Base-by-base conservation (phyloP, 2,888 invertebrate species). In the Drosophila buzzatii region DNA sequence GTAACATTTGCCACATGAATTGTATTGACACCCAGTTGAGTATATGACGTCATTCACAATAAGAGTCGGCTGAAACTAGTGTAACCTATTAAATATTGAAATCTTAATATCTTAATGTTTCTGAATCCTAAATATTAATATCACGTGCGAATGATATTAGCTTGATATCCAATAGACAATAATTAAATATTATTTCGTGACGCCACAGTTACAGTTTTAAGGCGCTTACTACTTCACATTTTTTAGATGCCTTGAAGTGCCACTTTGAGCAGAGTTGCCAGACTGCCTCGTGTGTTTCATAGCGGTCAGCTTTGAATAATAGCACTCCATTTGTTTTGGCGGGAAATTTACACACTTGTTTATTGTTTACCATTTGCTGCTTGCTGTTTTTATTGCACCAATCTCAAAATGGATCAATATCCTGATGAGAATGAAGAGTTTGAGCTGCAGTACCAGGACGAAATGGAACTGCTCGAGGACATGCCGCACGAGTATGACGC, bases 381-480 rank as follows among this genome's bases (percentile, higher is more conserved):
- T 35, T n/a, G 37, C 9, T 23, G 35, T n/a, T 27, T 23, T 16
- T 33, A 31, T 18, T 18, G 55, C 16, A 35, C 16, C 56, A n/a
- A 16, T 44, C 41, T 49, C n/a, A 45, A 58, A 65, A 87, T 87
- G 90, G 90, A 91, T 76, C 92, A 93, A 74, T 93, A 92, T 85
- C 93, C 93, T 2, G 93, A 93, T 64, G 92, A 93, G 65, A 95
- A 95, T 78, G 95, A 95, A 78, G 95, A 95, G 92, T 96, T 95
- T 85, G 96, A 96, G 90, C 93, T 96, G 58, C 95, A 95, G 94
- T 96, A 96, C 82, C 95, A 95, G 44, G 96, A 96, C 90, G 96
- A 96, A 82, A 88, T 96, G 76, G 96, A 96, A 82, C 91, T 96
- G 91, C 88, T 96, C 41, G 93, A 94, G 45, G 95, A 95, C 14